These are phyloP conservation scores for Callopanchax toddi DNA, from an alignment of 2,113 vertebrate genomes.

Conservation along the genomic window DNA sequence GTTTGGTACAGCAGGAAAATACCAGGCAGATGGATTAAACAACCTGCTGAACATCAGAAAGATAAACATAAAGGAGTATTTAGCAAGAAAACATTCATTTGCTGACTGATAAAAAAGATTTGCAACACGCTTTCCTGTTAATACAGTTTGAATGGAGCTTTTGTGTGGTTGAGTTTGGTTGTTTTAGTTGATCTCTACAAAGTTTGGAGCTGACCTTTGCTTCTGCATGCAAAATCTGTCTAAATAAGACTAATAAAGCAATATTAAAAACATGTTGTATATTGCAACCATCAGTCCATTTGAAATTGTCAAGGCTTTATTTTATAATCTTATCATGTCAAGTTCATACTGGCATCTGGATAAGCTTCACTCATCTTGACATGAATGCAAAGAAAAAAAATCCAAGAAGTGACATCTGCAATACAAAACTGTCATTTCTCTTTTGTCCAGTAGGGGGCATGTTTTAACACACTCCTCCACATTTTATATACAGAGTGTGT, in stretches of 20 bases:
- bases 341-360: no score
- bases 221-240: background rate
- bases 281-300: no score
- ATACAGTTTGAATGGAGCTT: constrained; percentile 46
- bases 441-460: constrained; percentile 56
- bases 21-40: constrained; percentile 54
- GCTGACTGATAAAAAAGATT: constrained; percentile 63
- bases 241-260: background rate
- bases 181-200: no score
- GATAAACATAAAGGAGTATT: constrained; percentile 60
- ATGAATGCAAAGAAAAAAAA: no score
- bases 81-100: constrained; percentile 55
- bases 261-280: no score
- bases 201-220: constrained; percentile 1
- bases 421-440: background rate
- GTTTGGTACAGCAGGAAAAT: constrained; percentile 55
- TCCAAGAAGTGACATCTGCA: no score
- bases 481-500: background rate
- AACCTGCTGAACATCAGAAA: constrained; percentile 53
- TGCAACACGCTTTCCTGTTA: constrained; percentile 41
- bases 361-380: no score
- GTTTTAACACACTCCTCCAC: constrained; percentile 30
- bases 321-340: no score
- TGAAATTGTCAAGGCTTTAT: no score
- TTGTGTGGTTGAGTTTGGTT: constrained; percentile 30